Evolutionary conservation across 2,888 invertebrate genomes (phyloP).

Genomic region (Julus scandinavius): DNA sequence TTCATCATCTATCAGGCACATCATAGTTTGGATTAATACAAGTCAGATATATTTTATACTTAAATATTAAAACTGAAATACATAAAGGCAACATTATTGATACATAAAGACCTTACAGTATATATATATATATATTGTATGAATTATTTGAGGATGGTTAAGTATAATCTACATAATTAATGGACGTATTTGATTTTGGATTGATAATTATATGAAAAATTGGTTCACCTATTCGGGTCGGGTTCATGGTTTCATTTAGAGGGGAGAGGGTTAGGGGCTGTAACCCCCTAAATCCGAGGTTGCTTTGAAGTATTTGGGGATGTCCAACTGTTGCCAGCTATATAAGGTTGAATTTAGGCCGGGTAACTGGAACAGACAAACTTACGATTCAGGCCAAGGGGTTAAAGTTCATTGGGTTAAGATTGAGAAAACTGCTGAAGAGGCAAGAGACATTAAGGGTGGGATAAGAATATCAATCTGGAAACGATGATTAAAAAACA

Average conservation of each 20-base stretch:
- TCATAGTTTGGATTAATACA: no score
- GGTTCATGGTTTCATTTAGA: conserved; percentile 49
- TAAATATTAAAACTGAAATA: no score
- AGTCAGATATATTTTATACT: no score
- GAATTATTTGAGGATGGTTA: no score
- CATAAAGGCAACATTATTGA: no score
- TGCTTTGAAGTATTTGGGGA: conserved; percentile 46
- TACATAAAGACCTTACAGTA: no score
- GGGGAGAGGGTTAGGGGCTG: conserved; percentile 50
- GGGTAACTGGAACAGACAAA: conserved; percentile 46
- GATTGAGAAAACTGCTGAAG: conserved; percentile 10
- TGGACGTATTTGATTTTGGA: conserved; percentile 31
- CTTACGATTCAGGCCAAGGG: conserved; percentile 23
- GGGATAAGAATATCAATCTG: not conserved
- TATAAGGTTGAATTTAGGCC: conserved; percentile 46
- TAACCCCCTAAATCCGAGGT: conserved; percentile 46
- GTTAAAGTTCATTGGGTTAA: conserved; percentile 32
- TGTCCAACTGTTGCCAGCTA: conserved; percentile 46
- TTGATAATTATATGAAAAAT: conserved; percentile 43
- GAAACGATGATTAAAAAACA: not conserved
- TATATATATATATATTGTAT: no score
- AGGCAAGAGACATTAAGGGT: not conserved
- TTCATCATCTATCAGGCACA: no score
- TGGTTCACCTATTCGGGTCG: conserved; percentile 49
- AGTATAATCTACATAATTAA: conserved; percentile 3